These are phyloP conservation scores for Agrilus cyanescens DNA, from an alignment of 2,888 invertebrate genomes.

Conservation along the genomic window DNA sequence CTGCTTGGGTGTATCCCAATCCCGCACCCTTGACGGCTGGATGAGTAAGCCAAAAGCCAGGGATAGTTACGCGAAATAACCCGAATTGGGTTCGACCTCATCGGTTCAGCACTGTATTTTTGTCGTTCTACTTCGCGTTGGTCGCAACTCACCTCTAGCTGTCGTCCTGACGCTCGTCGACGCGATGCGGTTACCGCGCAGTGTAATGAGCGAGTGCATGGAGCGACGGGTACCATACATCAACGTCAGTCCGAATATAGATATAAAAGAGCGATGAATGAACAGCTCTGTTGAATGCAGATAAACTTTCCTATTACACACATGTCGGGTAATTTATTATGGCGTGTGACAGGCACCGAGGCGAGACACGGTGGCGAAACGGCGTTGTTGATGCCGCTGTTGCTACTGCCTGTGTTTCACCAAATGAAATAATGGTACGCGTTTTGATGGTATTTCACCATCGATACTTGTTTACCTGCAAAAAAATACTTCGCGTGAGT, in stretches of 20 bases:
- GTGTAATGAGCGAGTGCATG: conserved; percentile 37
- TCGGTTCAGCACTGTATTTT: no score
- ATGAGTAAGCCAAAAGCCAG: no score
- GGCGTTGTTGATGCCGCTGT: not conserved
- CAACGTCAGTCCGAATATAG: conserved; percentile 37
- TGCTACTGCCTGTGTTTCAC: not conserved
- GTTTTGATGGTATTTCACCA: not conserved
- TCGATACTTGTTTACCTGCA: no score
- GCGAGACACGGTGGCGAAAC: not conserved
- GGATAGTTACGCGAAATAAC: no score
- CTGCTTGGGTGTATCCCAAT: no score
- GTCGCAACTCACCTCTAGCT: no score
- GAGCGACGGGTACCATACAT: conserved; percentile 30
- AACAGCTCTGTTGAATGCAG: conserved; percentile 37
- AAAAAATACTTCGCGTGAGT: no score
- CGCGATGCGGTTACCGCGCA: conserved; percentile 11
- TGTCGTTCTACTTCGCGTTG: no score
- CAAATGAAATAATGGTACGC: conserved; percentile 1
- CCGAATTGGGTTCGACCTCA: no score
- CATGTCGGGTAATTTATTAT: conserved; percentile 36
- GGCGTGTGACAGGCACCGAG: conserved; percentile 17
- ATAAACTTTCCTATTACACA: conserved; percentile 38
- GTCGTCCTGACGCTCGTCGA: conserved; percentile 26
- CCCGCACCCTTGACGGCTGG: no score
- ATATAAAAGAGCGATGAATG: conserved; percentile 39